Base-by-base conservation (phyloP, 2,888 invertebrate species). In the Petrolisthes cinctipes region DNA sequence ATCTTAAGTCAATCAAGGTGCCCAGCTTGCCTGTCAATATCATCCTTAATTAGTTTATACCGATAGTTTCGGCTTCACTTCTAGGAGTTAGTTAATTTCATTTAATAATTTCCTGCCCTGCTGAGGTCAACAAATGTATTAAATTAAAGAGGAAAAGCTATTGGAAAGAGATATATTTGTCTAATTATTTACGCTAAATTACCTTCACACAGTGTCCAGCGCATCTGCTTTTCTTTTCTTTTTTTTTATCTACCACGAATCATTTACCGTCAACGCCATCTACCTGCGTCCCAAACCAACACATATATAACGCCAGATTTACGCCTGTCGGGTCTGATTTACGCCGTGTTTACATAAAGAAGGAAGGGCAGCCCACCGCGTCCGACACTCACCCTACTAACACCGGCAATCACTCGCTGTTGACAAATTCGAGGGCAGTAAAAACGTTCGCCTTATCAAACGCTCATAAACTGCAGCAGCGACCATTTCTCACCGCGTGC, bases 201-300 rank as follows among this genome's bases (percentile, higher is more conserved):
- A 37, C 37, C 2, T 37, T 37, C 37, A 37, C 37, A 37, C 2
- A 37, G 37, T 37, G 37, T 37, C 37, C 37, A 66, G 66, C 14
- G 51, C 3, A 61, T 61, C 61, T 61, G 61, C 9, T 9, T 61
- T 61, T 9, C 61, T 11, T 11, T 61, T 61, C 61, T 61, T 61
- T 61, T 61, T 61, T 11, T 61, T n/a, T 71, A n/a, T 71, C 20
- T 71, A 71, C 71, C 71, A 17, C 71, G 71, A n/a, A n/a, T 71
- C 20, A n/a, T n/a, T 71, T 71, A 71, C 71, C 17, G n/a, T 71
- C 6, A 6, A 3, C 71, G 71, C 17, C 71, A 11, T 11, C 71
- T 11, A n/a, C 71, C 17, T 6, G 11, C 71, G 17, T n/a, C 71
- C 71, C 20, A n/a, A 6, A n/a, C 20, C 71, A 71, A 71, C 71